phyloP scores from a whole-genome alignment of 2,797 vertebrate species.

The Phylloscopus collybita region DNA sequence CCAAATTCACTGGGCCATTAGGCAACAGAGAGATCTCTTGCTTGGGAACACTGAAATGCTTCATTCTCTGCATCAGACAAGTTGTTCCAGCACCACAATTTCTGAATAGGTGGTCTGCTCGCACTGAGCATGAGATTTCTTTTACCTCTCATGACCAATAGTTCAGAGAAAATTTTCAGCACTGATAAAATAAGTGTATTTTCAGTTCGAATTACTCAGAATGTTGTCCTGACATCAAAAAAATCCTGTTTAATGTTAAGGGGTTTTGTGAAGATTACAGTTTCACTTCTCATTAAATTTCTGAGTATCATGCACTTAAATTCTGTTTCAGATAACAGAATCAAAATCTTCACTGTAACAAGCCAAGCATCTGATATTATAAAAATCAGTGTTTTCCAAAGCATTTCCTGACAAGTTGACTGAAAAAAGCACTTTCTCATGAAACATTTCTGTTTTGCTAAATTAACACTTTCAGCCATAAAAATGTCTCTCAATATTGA shows the following conservation, averaged over 20 bases:
- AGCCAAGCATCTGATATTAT: neutral
- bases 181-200: neutral
- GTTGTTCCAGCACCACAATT: neutral
- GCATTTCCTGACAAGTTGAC: neutral
- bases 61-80: neutral
- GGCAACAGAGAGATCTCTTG: neutral
- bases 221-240: neutral
- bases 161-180: neutral
- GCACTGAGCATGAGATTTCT: neutral
- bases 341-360: neutral
- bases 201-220: neutral
- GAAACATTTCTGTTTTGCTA: neutral
- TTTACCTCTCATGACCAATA: neutral
- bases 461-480: neutral
- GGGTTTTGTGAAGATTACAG: neutral
- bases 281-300: neutral
- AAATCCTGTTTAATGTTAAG: neutral
- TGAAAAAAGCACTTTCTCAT: neutral
- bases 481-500: neutral
- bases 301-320: neutral
- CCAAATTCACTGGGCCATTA: neutral
- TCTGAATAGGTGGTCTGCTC: neutral
- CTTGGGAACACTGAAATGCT: neutral
- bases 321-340: neutral
- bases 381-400: neutral